Percentiles rank a stretch among this genome's conserved stretches.
Evolutionary conservation across 2,113 vertebrate genomes (phyloP).

Genomic region (Pteruthius melanotis): DNA sequence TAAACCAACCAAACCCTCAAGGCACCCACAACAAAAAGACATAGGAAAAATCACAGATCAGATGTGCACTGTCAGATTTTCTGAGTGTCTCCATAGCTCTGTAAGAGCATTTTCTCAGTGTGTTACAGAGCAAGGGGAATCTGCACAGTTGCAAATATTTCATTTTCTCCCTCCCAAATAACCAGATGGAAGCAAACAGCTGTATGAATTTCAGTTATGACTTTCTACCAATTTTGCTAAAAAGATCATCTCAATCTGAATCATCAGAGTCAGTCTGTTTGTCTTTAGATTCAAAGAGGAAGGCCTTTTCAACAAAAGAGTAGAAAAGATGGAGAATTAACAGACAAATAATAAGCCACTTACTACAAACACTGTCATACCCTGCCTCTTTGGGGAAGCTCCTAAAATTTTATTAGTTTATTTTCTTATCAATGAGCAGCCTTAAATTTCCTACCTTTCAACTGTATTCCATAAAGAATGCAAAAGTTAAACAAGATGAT

Average conservation of each 20-base stretch:
- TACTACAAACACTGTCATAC: slow-evolving; percentile 64
- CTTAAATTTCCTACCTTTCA: slow-evolving; percentile 77
- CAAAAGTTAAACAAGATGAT: slow-evolving; percentile 78
- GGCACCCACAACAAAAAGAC: not conserved
- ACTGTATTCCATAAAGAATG: slow-evolving; percentile 77
- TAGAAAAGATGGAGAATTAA: slow-evolving; percentile 52
- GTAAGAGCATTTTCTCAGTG: not conserved
- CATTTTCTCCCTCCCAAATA: not conserved
- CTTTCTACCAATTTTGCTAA: not conserved
- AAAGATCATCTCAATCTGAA: not conserved
- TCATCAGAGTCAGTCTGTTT: not conserved
- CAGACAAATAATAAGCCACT: slow-evolving; percentile 64
- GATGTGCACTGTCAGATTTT: not conserved
- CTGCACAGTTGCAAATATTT: not conserved
- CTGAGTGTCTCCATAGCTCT: not conserved
- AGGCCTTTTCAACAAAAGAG: not conserved
- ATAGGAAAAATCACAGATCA: not conserved
- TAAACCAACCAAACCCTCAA: not conserved
- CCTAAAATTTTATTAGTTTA: slow-evolving; percentile 73
- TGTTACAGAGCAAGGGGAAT: not conserved
- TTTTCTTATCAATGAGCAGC: slow-evolving; percentile 72
- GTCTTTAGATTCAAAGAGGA: not conserved
- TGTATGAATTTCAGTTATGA: not conserved
- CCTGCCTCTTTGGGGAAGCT: slow-evolving; percentile 68
- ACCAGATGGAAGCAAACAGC: not conserved